phyloP scores from a whole-genome alignment of 1,140 invertebrate species.

The Drosophila neocordata region DNA sequence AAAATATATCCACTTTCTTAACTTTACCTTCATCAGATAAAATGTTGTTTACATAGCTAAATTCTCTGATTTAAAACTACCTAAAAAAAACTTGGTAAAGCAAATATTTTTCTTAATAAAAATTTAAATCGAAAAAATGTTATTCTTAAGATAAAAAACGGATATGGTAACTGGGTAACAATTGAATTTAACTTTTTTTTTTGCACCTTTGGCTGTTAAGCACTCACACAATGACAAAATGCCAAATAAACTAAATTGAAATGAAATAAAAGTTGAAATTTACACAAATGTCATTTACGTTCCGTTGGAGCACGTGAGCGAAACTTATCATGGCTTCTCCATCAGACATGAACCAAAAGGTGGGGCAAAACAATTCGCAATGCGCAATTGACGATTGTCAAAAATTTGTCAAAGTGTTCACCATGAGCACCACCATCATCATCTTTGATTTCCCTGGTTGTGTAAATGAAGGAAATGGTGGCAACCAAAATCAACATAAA shows the following conservation, averaged over 20 bases:
- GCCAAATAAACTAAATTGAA: constrained; percentile 55
- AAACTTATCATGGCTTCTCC: constrained; percentile 61
- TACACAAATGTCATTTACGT: constrained; percentile 62
- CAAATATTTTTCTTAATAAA: too few relatives aligned
- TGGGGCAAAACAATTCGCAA: constrained; percentile 30
- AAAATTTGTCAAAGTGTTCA: constrained; percentile 71
- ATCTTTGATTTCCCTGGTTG: constrained; percentile 48
- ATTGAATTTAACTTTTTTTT: too few relatives aligned
- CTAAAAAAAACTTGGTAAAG: too few relatives aligned
- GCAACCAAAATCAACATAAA: constrained; percentile 70
- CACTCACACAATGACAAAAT: constrained; percentile 26
- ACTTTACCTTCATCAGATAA: too few relatives aligned
- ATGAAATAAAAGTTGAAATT: constrained; percentile 63
- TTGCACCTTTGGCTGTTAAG: too few relatives aligned
- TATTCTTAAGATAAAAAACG: not conserved
- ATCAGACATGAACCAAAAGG: constrained; percentile 39
- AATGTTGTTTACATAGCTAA: too few relatives aligned
- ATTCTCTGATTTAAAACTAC: too few relatives aligned
- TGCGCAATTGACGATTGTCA: constrained; percentile 74
- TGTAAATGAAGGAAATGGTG: constrained; percentile 39
- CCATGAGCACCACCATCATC: constrained; percentile 26
- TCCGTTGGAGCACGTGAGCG: constrained; percentile 57
- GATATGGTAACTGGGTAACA: not conserved
- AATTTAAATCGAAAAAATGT: too few relatives aligned
- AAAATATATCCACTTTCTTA: too few relatives aligned